phyloP scores from a whole-genome alignment of 2,888 invertebrate genomes.

The Iphiclides podalirius region DNA sequence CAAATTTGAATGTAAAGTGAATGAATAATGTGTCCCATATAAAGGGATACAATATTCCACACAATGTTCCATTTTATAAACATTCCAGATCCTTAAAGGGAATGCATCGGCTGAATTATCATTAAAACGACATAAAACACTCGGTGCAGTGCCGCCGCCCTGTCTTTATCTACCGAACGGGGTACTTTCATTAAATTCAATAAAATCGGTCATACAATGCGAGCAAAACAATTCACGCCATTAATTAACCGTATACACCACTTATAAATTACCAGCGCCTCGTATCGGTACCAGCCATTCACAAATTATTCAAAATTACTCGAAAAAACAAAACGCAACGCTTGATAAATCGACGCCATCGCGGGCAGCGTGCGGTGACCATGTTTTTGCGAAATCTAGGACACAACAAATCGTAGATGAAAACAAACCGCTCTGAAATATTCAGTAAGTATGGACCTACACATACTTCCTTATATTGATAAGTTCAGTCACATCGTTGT shows the following conservation, averaged over 20 bases:
- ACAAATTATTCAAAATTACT: constrained; percentile 68
- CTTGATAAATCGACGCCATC: constrained; percentile 59
- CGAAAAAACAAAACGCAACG: constrained; percentile 49
- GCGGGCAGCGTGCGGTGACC: constrained; percentile 43
- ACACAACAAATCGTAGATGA: neutral
- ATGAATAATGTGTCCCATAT: constrained; percentile 5
- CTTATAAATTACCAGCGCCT: constrained; percentile 57
- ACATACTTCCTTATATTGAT: too few relatives aligned
- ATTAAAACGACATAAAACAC: constrained; percentile 45
- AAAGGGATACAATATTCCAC: too few relatives aligned
- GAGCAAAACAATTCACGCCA: constrained; percentile 49
- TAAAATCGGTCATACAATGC: constrained; percentile 41
- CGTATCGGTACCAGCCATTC: constrained; percentile 57
- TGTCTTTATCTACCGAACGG: constrained; percentile 27
- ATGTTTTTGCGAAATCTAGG: constrained; percentile 26
- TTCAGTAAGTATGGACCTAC: too few relatives aligned
- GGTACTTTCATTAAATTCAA: constrained; percentile 39
- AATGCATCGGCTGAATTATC: constrained; percentile 37
- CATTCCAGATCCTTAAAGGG: constrained; percentile 4
- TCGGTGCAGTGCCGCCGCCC: constrained; percentile 13
- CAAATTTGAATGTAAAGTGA: neutral
- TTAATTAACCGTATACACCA: constrained; percentile 57
- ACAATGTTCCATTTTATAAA: constrained; percentile 22
- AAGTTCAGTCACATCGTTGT: too few relatives aligned
- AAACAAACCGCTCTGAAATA: neutral